Percentiles rank a stretch among this genome's conserved stretches.
phyloP scores from a whole-genome alignment of 2,888 invertebrate genomes.

The Empis stercorea region DNA sequence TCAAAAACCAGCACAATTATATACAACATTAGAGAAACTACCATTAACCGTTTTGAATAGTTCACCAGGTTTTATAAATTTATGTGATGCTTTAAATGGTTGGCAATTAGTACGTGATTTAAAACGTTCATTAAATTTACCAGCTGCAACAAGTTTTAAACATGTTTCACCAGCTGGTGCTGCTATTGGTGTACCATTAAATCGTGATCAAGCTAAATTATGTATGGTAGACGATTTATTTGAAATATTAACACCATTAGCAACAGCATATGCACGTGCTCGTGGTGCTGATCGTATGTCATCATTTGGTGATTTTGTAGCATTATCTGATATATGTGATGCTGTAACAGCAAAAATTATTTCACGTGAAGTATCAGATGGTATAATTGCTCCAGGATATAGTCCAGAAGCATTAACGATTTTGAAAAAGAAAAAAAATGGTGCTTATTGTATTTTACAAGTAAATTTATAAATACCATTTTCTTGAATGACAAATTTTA shows the following conservation, averaged over 20 bases:
- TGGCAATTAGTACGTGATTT: slow-evolving; percentile 93
- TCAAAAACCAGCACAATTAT: slow-evolving; percentile 90
- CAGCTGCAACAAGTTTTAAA: slow-evolving; percentile 94
- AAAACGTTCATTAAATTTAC: slow-evolving; percentile 60
- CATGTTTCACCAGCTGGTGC: slow-evolving; percentile 98
- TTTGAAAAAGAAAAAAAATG: slow-evolving; percentile 88
- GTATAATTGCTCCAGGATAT: slow-evolving; percentile 94
- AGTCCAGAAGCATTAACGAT: slow-evolving; percentile 68
- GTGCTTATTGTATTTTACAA: slow-evolving; percentile 79
- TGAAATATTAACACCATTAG: slow-evolving; percentile 62
- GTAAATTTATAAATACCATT: slow-evolving; percentile 34
- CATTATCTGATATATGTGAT: slow-evolving; percentile 86
- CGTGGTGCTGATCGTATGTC: slow-evolving; percentile 98
- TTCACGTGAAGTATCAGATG: slow-evolving; percentile 90
- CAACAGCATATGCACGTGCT: slow-evolving; percentile 87
- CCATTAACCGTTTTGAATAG: slow-evolving; percentile 86
- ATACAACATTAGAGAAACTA: slow-evolving; percentile 60
- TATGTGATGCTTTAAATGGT: slow-evolving; percentile 93
- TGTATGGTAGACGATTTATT: slow-evolving; percentile 87
- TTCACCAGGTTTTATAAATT: slow-evolving; percentile 88
- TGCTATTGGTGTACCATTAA: slow-evolving; percentile 75
- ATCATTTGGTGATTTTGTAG: slow-evolving; percentile 96
- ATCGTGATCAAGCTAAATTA: slow-evolving; percentile 63
- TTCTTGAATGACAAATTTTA: background rate
- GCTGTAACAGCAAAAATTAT: slow-evolving; percentile 82